Evolutionary conservation across 1,140 invertebrate species (phyloP).

Genomic region (Gryon sp.): DNA sequence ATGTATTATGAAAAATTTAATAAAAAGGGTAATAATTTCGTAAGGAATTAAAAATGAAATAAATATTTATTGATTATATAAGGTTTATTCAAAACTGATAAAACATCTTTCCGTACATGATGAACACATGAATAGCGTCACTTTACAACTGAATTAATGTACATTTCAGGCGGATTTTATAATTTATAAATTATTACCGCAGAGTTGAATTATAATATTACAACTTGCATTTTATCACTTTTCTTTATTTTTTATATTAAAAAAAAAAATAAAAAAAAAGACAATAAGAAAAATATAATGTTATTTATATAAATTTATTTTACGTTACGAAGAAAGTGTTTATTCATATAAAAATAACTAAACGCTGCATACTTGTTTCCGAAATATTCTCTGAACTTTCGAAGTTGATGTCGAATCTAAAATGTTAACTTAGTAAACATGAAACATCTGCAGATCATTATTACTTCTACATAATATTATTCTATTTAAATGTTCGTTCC

Average conservation of each 20-base stretch:
- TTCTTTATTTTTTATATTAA: background rate
- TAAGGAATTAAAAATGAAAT: too few species aligned
- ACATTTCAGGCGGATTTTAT: background rate
- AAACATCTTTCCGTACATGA: conserved; percentile 17
- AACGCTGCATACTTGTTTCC: background rate
- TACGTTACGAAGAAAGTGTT: background rate
- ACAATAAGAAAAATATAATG: background rate
- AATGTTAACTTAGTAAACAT: too few species aligned
- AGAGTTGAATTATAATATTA: background rate
- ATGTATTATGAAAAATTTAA: too few species aligned
- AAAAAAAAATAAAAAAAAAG: background rate
- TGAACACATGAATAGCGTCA: conserved; percentile 28
- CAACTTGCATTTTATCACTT: conserved; percentile 1
- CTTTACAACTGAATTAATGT: conserved; percentile 27
- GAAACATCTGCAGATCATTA: too few species aligned
- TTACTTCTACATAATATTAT: too few species aligned
- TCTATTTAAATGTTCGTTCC: too few species aligned
- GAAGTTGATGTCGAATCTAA: background rate
- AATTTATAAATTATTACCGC: conserved; percentile 2
- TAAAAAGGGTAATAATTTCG: too few species aligned
- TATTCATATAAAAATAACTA: background rate
- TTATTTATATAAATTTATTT: background rate
- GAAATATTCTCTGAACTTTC: background rate
- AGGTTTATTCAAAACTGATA: conserved; percentile 45
- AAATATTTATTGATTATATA: conserved; percentile 23